These are phyloP conservation scores for Zygaena filipendulae DNA, from an alignment of 2,888 invertebrate species.

Conservation along the genomic window DNA sequence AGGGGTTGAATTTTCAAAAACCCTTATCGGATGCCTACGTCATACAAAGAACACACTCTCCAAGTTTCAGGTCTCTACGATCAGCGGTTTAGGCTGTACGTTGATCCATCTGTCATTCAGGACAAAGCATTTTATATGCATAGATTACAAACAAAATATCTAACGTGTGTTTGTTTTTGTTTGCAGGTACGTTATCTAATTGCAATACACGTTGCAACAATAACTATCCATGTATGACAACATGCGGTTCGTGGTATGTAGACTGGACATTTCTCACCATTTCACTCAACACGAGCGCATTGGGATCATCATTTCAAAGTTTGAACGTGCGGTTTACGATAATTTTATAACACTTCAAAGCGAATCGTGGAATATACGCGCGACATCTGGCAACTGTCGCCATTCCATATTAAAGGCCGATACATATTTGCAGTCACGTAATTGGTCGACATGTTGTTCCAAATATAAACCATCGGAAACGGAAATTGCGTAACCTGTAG, in stretches of 20 bases:
- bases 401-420: conserved; percentile 51
- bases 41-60: no score
- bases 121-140: no score
- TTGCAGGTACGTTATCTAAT: no score
- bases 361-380: conserved; percentile 47
- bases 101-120: no score
- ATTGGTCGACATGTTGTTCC: conserved; percentile 48
- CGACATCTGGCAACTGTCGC: conserved; percentile 50
- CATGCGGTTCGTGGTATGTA: conserved; percentile 35
- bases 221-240: no score
- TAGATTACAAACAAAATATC: conserved; percentile 10
- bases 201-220: no score
- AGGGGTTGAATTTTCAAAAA: no score
- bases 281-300: conserved; percentile 26
- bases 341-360: conserved; percentile 59
- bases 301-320: conserved; percentile 29
- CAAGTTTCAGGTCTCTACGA: no score
- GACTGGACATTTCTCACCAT: no score
- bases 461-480: conserved; percentile 41
- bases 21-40: no score
- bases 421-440: conserved; percentile 41
- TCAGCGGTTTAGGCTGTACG: no score
- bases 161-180: conserved; percentile 6
- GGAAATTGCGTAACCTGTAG: conserved; percentile 31
- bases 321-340: no score